A percentile compares a stretch with the other conserved stretches of the same genome.
Conservation (phyloP, 2,113 vertebrate species). For the Chionis minor region DNA sequence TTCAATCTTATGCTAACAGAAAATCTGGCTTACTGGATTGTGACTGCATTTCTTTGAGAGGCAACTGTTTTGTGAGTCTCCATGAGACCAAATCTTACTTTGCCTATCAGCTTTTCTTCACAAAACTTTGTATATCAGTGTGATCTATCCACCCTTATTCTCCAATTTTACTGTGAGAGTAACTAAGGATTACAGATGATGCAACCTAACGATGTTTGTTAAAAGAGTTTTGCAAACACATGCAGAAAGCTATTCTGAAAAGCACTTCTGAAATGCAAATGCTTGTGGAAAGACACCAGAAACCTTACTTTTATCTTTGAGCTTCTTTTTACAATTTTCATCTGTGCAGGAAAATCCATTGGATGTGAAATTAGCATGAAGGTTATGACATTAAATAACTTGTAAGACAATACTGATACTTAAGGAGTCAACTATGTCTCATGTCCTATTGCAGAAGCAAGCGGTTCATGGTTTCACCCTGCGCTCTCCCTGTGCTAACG, state of each 20-base stretch:
- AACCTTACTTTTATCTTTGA: constrained; percentile 99
- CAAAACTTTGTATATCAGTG: not conserved
- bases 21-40: not conserved
- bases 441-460: not conserved
- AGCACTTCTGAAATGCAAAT: constrained; percentile 55
- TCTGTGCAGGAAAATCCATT: constrained; percentile 88
- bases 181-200: constrained; percentile 68
- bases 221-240: constrained; percentile 72
- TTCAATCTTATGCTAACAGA: not conserved
- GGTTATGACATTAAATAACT: constrained; percentile 20
- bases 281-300: constrained; percentile 56
- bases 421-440: not conserved
- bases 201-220: constrained; percentile 30
- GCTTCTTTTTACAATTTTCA: constrained; percentile 97
- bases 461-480: not conserved
- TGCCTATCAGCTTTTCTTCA: not conserved
- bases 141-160: not conserved
- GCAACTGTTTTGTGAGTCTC: not conserved
- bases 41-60: not conserved
- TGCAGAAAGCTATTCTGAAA: constrained; percentile 78
- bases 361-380: constrained; percentile 64
- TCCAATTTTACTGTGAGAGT: not conserved
- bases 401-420: not conserved
- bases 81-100: not conserved
- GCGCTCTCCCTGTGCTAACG: fast-evolving